These are phyloP conservation scores for Plumapathes pennacea DNA, from an alignment of 92 coral and sea anemone species.

Conservation along the genomic window DNA sequence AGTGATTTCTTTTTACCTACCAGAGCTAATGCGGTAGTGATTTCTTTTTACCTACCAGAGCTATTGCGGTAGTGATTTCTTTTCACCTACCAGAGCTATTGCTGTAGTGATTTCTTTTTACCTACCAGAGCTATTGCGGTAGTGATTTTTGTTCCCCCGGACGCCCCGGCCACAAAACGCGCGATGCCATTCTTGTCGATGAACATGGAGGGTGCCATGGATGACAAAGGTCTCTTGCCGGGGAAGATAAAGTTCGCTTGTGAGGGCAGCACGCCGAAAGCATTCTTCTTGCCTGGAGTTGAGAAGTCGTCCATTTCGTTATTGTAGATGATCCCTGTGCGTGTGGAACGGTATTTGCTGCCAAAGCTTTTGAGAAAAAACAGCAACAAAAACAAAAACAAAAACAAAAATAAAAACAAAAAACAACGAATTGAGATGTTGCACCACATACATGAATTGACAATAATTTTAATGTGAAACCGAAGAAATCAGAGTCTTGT, in stretches of 20 bases:
- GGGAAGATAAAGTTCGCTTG: constrained; percentile 73
- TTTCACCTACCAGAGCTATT: too few relatives aligned
- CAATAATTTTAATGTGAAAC: too few relatives aligned
- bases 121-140: constrained; percentile 91
- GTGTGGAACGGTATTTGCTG: constrained; percentile 68
- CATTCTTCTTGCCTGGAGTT: constrained; percentile 80
- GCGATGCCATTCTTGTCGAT: constrained; percentile 60
- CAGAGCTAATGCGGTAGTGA: too few relatives aligned
- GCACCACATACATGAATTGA: too few relatives aligned
- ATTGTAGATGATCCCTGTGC: constrained; percentile 83
- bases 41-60: too few relatives aligned
- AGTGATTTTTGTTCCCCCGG: constrained; percentile 93
- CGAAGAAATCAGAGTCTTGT: too few relatives aligned
- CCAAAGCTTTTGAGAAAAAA: too few relatives aligned
- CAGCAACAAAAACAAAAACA: too few relatives aligned
- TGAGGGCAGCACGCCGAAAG: constrained; percentile 85
- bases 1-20: too few relatives aligned
- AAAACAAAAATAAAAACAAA: too few relatives aligned
- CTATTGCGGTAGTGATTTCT: too few relatives aligned
- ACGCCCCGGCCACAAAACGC: constrained; percentile 86
- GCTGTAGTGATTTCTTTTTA: neutral
- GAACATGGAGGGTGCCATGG: constrained; percentile 79
- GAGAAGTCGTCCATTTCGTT: constrained; percentile 98
- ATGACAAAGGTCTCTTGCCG: constrained; percentile 92
- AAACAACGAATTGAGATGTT: too few relatives aligned